Conservation (phyloP, 1,140 invertebrate species). For the Plectus sambesii region DNA sequence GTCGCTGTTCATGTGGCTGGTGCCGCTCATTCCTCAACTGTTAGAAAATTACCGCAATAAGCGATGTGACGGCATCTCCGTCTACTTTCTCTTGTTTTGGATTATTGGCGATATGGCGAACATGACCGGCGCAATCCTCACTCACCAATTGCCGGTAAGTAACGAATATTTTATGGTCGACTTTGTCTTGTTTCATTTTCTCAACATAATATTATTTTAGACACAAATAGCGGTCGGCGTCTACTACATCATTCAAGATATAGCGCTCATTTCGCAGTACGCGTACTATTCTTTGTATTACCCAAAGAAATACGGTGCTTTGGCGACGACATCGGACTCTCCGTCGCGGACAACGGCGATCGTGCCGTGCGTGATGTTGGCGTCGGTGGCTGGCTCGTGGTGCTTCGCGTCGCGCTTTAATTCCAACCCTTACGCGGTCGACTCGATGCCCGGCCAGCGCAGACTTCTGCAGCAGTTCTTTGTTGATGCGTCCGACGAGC, state of each 20-base stretch:
- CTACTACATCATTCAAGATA: slow-evolving; percentile 44
- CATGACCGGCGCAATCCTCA: slow-evolving; percentile 42
- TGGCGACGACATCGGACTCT: slow-evolving; percentile 1
- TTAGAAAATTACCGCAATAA: slow-evolving; percentile 35
- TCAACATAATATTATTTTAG: no score
- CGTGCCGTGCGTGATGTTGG: slow-evolving; percentile 19
- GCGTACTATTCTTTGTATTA: slow-evolving; percentile 27
- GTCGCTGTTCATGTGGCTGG: slow-evolving; percentile 30
- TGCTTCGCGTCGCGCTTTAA: slow-evolving; percentile 4
- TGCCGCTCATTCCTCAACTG: slow-evolving; percentile 32
- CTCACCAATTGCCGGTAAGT: slow-evolving; percentile 44
- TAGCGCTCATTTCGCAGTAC: slow-evolving; percentile 35
- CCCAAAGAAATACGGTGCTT: slow-evolving; percentile 4
- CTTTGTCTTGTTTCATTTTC: no score
- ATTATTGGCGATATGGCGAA: slow-evolving; percentile 42
- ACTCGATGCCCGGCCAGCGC: neutral
- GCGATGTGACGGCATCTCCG: slow-evolving; percentile 32
- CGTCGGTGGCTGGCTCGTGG: slow-evolving; percentile 17
- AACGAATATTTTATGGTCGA: no score
- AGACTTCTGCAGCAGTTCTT: slow-evolving; percentile 6
- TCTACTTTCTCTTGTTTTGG: slow-evolving; percentile 35
- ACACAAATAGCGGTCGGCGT: slow-evolving; percentile 44
- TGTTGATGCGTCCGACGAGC: slow-evolving; percentile 20
- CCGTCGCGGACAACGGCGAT: slow-evolving; percentile 16
- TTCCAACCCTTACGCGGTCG: slow-evolving; percentile 1